phyloP scores from a whole-genome alignment of 2,888 invertebrate genomes.

The Aproaerema taeniolella region DNA sequence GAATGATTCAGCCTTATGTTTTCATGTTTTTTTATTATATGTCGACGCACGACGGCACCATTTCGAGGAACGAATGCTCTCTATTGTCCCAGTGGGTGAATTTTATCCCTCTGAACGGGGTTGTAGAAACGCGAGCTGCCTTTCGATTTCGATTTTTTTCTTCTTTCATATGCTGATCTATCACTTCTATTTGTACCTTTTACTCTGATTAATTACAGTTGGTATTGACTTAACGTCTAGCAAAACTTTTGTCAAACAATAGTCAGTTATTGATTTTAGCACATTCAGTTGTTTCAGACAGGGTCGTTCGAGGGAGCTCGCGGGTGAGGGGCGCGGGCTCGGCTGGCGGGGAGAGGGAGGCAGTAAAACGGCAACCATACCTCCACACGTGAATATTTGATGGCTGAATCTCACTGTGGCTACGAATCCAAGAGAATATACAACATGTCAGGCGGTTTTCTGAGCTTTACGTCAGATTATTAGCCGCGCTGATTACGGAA shows the following conservation, averaged over 20 bases:
- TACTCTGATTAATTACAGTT: too few relatives aligned
- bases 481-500: conserved; percentile 7
- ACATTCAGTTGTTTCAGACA: conserved; percentile 70
- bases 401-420: conserved; percentile 66
- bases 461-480: conserved; percentile 6
- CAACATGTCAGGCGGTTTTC: conserved; percentile 32
- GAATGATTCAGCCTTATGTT: too few relatives aligned
- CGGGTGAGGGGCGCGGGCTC: conserved; percentile 27
- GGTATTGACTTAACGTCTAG: conserved; percentile 28
- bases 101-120: conserved; percentile 5
- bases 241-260: conserved; percentile 61
- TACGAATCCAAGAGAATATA: conserved; percentile 41
- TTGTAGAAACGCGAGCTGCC: not conserved
- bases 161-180: too few relatives aligned
- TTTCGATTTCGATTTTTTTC: not conserved
- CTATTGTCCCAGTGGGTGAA: conserved; percentile 7
- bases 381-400: conserved; percentile 74
- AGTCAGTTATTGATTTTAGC: conserved; percentile 69
- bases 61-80: not conserved
- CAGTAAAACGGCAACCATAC: conserved; percentile 68
- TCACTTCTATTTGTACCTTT: too few relatives aligned
- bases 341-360: conserved; percentile 32
- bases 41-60: too few relatives aligned
- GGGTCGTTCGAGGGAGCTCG: conserved; percentile 46
- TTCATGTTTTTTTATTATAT: too few relatives aligned